Evolutionary conservation across 2,113 vertebrate genomes (phyloP).

Genomic region (Raja brachyura): DNA sequence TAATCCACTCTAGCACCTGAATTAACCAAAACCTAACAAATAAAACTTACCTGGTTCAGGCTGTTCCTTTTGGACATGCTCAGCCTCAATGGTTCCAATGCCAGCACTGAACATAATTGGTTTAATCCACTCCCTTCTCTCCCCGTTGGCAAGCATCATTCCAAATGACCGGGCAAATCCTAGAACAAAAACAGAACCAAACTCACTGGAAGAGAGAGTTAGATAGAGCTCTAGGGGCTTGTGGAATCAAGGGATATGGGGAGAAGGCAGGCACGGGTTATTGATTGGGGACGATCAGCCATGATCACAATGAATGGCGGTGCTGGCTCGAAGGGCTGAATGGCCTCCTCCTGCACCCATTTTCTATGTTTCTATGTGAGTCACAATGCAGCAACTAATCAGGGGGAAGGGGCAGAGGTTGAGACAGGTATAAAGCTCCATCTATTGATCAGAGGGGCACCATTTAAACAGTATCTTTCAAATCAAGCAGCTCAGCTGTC

Average conservation of each 20-base stretch:
- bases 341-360: too few species aligned
- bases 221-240: too few species aligned
- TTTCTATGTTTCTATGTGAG: not conserved
- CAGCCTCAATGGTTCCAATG: conserved; percentile 74
- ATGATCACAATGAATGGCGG: too few species aligned
- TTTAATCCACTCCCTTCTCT: conserved; percentile 87
- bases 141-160: conserved; percentile 61
- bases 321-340: too few species aligned
- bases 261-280: too few species aligned
- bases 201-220: not conserved
- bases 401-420: not conserved
- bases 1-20: too few species aligned
- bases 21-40: not conserved
- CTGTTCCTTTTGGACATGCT: conserved; percentile 66
- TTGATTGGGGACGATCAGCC: too few species aligned
- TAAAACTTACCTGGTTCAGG: conserved; percentile 60
- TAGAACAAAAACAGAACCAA: conserved; percentile 40
- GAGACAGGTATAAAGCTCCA: not conserved
- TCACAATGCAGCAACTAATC: not conserved
- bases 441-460: too few species aligned
- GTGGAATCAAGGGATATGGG: too few species aligned
- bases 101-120: conserved; percentile 93
- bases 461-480: not conserved
- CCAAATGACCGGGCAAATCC: conserved; percentile 87
- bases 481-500: rapidly evolving